Percentiles rank a stretch among this genome's conserved stretches.
Conservation (phyloP, 2,888 invertebrate genomes). For the Pogonocherus hispidulus region DNA sequence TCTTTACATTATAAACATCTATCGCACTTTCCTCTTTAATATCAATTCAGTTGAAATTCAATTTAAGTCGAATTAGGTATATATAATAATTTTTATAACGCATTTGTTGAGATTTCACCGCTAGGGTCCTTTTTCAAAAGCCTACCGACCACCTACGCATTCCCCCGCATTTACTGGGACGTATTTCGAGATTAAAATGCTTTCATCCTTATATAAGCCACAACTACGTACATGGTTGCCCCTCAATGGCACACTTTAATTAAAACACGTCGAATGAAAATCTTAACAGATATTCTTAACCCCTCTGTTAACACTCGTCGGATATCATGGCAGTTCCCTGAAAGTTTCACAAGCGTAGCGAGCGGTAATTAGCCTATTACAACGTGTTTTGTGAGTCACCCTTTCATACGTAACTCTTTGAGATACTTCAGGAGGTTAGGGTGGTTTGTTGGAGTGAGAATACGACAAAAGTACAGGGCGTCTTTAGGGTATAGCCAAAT, state of each 20-base stretch:
- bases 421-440: background rate
- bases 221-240: conserved; percentile 7
- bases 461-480: too few species aligned
- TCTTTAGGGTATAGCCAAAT: too few species aligned
- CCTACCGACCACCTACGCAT: background rate
- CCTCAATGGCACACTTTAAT: conserved; percentile 1
- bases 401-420: background rate
- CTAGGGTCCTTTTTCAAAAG: too few species aligned
- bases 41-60: too few species aligned
- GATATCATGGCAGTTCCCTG: background rate
- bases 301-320: background rate
- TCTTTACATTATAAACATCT: too few species aligned
- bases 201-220: conserved; percentile 6
- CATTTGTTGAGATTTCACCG: too few species aligned
- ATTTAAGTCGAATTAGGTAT: too few species aligned
- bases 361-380: background rate
- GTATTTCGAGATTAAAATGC: conserved; percentile 12
- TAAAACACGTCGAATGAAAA: conserved; percentile 17
- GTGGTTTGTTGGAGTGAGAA: background rate
- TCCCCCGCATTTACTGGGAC: background rate
- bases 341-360: background rate
- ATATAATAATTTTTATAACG: too few species aligned
- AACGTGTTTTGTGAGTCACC: background rate
- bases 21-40: too few species aligned
- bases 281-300: conserved; percentile 13